These are phyloP conservation scores for Pocota personata DNA, from an alignment of 2,888 invertebrate genomes.

Conservation along the genomic window DNA sequence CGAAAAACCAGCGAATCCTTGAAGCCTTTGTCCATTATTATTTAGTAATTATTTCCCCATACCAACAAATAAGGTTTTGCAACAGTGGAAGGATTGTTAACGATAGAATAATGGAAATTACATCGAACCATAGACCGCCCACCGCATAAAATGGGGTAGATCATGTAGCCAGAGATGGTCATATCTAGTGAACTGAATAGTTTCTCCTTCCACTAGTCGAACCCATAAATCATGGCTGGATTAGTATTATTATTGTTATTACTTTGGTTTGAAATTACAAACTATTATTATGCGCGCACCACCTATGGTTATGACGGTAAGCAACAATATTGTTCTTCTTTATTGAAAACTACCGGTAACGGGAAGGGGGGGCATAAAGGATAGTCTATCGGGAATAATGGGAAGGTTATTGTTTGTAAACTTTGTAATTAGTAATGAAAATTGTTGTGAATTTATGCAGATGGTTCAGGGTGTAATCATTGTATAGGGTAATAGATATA, in stretches of 20 bases:
- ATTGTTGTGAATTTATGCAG: slow-evolving; percentile 46
- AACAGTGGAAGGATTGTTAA: background rate
- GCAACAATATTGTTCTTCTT: slow-evolving; percentile 30
- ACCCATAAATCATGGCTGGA: slow-evolving; percentile 36
- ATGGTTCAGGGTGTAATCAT: slow-evolving; percentile 15
- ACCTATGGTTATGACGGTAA: slow-evolving; percentile 19
- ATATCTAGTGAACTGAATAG: slow-evolving; percentile 3
- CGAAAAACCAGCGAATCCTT: slow-evolving; percentile 3
- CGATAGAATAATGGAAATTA: slow-evolving; percentile 16
- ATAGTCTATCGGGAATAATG: slow-evolving; percentile 30
- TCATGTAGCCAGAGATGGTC: background rate
- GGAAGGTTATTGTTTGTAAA: slow-evolving; percentile 43
- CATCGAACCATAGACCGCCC: background rate
- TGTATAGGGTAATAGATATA: background rate
- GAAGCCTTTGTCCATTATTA: slow-evolving; percentile 29
- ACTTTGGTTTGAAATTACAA: slow-evolving; percentile 59
- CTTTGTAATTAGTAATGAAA: slow-evolving; percentile 57
- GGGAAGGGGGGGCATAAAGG: background rate
- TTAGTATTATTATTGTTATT: slow-evolving; percentile 62
- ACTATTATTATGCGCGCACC: slow-evolving; percentile 43
- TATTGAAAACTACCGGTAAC: slow-evolving; percentile 21
- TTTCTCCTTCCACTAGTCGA: background rate
- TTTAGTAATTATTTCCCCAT: slow-evolving; percentile 35
- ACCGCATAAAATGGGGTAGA: background rate
- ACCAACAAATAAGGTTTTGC: background rate